Conservation (phyloP, 2,113 vertebrate genomes). For the Rhabdomys dilectus region DNA sequence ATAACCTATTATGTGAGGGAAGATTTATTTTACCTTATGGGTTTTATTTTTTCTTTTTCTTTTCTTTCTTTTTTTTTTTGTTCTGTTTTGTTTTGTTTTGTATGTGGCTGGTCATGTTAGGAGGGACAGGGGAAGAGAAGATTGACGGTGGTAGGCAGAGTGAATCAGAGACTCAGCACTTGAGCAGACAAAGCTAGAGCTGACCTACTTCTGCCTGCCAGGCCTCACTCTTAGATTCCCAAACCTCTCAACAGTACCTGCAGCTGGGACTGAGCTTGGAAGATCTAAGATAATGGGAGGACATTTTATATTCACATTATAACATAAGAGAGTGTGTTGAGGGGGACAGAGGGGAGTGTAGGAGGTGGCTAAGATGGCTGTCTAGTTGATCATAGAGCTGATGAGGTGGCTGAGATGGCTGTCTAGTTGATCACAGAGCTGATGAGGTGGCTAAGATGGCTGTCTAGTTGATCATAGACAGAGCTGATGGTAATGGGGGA, state of each 20-base stretch:
- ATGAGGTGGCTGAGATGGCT: background rate
- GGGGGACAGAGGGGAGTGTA: background rate
- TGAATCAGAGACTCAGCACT: background rate
- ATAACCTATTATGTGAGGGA: background rate
- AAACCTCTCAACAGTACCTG: background rate
- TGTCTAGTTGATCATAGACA: background rate
- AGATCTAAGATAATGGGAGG: background rate
- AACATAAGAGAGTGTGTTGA: background rate
- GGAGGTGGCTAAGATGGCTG: background rate
- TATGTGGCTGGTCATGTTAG: background rate
- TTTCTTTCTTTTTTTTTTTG: too few species aligned
- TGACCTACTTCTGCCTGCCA: background rate
- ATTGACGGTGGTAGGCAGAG: too few species aligned
- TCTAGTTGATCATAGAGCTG: background rate
- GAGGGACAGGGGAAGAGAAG: background rate
- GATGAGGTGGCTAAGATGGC: background rate
- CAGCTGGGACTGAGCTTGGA: background rate
- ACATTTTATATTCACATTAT: background rate
- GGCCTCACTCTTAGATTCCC: background rate
- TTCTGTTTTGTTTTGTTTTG: background rate
- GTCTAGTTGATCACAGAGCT: too few species aligned
- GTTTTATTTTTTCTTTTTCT: too few species aligned
- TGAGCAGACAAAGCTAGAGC: background rate
- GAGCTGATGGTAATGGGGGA: background rate
- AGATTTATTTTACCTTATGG: background rate